Conservation (phyloP, 2,113 vertebrate species). For the Thinocorus orbignyianus region DNA sequence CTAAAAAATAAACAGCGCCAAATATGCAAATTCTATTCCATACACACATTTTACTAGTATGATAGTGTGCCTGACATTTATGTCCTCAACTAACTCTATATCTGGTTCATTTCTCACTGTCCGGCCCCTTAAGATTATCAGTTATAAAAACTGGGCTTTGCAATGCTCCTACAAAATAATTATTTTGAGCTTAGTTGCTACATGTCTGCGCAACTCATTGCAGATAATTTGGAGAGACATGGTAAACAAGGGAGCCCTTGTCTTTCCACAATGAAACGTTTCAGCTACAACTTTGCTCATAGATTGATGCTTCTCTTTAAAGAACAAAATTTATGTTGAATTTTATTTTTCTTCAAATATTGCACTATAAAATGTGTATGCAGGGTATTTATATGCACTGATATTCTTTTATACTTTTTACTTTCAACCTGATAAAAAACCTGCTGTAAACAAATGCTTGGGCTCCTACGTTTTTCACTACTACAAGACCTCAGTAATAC, state of each 20-base stretch:
- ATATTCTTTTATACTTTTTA: background rate
- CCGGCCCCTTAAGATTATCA: background rate
- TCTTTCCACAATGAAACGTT: background rate
- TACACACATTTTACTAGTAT: background rate
- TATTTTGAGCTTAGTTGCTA: background rate
- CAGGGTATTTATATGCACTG: background rate
- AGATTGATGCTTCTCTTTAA: background rate
- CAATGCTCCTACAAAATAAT: background rate
- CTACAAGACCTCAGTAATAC: background rate
- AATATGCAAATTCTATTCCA: constrained; percentile 13
- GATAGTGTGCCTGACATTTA: background rate
- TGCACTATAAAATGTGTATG: background rate
- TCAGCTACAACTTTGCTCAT: background rate
- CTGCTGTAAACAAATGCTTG: background rate
- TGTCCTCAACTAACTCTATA: background rate
- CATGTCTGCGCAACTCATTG: background rate
- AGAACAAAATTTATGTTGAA: background rate
- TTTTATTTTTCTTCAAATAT: background rate
- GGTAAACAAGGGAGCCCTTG: background rate
- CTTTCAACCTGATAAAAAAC: background rate
- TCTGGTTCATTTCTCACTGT: background rate
- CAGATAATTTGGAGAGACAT: background rate
- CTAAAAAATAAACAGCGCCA: background rate
- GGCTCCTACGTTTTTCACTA: background rate
- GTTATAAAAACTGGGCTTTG: background rate